phyloP scores from a whole-genome alignment of 2,797 vertebrate species.

The Epinephelus malabaricus region DNA sequence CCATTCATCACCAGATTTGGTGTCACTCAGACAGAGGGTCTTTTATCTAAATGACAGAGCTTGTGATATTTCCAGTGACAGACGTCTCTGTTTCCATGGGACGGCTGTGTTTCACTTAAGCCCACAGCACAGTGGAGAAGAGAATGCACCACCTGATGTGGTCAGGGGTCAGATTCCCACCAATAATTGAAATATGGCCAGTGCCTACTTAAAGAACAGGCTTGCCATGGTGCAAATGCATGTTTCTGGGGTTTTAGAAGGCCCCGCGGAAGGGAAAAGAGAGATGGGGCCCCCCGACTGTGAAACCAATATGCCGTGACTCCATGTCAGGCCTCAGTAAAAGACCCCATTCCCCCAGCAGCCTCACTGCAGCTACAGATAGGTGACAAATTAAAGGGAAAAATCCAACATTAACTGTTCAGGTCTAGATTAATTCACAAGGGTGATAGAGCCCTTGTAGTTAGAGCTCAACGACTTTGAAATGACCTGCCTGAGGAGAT shows the following conservation, averaged over 20 bases:
- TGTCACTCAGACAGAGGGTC: slow-evolving; percentile 61
- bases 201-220: slow-evolving; percentile 19
- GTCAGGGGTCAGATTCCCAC: slow-evolving; percentile 32
- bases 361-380: not conserved
- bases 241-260: slow-evolving; percentile 6
- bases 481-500: no score
- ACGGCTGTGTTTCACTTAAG: slow-evolving; percentile 49
- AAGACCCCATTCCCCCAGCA: not conserved
- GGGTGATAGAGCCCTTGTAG: no score
- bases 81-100: slow-evolving; percentile 53
- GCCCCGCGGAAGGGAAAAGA: slow-evolving; percentile 13
- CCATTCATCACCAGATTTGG: slow-evolving; percentile 63
- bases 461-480: no score
- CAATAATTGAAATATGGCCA: slow-evolving; percentile 10
- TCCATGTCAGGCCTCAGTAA: slow-evolving; percentile 4
- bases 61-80: slow-evolving; percentile 50
- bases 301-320: slow-evolving; percentile 45
- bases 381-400: not conserved
- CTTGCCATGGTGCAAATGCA: not conserved
- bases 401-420: not conserved
- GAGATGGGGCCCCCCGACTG: slow-evolving; percentile 26
- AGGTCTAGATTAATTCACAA: no score
- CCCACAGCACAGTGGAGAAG: slow-evolving; percentile 14
- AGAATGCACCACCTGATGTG: slow-evolving; percentile 4
- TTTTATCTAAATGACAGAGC: slow-evolving; percentile 65